phyloP scores from a whole-genome alignment of 2,888 invertebrate species.

The Phengaris alcon region DNA sequence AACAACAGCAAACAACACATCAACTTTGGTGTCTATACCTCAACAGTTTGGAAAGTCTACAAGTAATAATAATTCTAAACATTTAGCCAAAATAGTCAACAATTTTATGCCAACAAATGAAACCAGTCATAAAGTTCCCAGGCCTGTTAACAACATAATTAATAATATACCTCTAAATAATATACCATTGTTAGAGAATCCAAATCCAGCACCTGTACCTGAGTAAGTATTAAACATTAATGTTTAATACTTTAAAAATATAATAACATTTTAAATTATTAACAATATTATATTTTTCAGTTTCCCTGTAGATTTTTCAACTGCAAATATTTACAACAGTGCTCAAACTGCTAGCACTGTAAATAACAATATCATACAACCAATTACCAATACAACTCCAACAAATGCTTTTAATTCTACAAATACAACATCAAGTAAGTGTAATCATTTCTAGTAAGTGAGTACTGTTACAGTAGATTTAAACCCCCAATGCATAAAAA shows the following conservation, averaged over 20 bases:
- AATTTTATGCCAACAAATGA: conserved; percentile 55
- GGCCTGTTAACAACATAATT: conserved; percentile 55
- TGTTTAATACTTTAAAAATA: no score
- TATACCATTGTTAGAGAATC: conserved; percentile 39
- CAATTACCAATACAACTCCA: conserved; percentile 66
- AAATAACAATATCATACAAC: conserved; percentile 60
- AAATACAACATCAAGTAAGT: conserved; percentile 57
- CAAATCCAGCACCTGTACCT: conserved; percentile 56
- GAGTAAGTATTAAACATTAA: conserved; percentile 55
- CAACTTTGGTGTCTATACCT: conserved; percentile 67
- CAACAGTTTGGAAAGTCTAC: conserved; percentile 54
- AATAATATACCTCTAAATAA: conserved; percentile 54
- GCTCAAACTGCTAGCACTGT: conserved; percentile 67
- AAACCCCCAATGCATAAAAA: neutral
- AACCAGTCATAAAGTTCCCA: conserved; percentile 57
- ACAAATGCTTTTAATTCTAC: conserved; percentile 55
- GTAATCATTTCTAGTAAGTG: conserved; percentile 30
- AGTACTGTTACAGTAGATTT: neutral
- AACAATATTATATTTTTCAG: conserved; percentile 50
- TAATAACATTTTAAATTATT: neutral
- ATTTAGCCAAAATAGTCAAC: conserved; percentile 57
- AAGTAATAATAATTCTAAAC: conserved; percentile 52
- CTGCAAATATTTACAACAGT: conserved; percentile 85
- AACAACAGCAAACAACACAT: conserved; percentile 48
- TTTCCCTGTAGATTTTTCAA: conserved; percentile 86